phyloP scores from a whole-genome alignment of 2,113 vertebrate species.

The Saguinus imperator region DNA sequence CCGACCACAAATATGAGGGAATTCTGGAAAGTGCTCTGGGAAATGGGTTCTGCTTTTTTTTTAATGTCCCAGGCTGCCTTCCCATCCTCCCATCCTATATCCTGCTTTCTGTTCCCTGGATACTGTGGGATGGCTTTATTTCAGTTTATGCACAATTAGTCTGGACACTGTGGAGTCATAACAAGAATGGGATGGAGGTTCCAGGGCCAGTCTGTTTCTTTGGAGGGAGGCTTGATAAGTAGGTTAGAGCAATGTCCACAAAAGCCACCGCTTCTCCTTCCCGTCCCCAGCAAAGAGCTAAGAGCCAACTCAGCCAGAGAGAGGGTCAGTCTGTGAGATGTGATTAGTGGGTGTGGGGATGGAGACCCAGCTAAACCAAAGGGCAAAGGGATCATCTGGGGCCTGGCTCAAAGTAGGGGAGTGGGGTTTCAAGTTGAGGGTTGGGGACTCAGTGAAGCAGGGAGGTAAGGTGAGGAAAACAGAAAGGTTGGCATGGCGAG shows the following conservation, averaged over 20 bases:
- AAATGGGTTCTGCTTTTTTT: not conserved
- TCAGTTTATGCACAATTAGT: not conserved
- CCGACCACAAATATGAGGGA: not conserved
- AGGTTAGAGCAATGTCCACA: not conserved
- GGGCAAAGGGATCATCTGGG: not conserved
- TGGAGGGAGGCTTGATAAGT: slow-evolving; percentile 21
- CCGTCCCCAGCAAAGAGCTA: slow-evolving; percentile 5
- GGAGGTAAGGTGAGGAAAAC: slow-evolving; percentile 26
- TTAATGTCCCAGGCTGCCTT: not conserved
- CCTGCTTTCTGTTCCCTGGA: not conserved
- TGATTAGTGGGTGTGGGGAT: slow-evolving; percentile 6
- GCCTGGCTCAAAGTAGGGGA: not conserved
- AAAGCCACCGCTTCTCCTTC: not conserved
- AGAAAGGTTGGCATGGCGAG: slow-evolving; percentile 38
- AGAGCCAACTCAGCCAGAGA: slow-evolving; percentile 20
- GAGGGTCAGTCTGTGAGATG: not conserved
- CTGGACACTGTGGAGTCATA: slow-evolving; percentile 48
- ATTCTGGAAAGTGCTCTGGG: not conserved
- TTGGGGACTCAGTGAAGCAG: not conserved
- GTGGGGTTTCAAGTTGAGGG: not conserved
- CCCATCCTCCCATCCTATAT: not conserved
- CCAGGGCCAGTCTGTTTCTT: slow-evolving; percentile 14
- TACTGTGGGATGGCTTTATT: not conserved
- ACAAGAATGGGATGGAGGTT: not conserved
- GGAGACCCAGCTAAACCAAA: slow-evolving; percentile 42